Evolutionary conservation across 2,797 vertebrate species (phyloP).

Genomic region (Syngnathus rostellatus): DNA sequence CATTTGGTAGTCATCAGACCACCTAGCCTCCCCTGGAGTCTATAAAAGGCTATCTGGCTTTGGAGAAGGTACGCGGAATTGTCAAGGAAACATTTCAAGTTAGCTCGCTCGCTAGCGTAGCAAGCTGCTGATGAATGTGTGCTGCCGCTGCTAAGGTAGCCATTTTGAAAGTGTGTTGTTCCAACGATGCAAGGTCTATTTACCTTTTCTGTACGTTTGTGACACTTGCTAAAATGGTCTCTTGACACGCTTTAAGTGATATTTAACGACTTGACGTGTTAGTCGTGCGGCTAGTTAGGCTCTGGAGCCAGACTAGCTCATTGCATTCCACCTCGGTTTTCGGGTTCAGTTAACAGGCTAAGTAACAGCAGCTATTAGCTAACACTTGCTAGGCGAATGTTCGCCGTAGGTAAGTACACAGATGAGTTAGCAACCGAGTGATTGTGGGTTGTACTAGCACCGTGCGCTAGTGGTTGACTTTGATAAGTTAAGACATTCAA

Average conservation of each 20-base stretch:
- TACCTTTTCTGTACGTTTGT: slow-evolving; percentile 52
- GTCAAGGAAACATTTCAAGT: slow-evolving; percentile 48
- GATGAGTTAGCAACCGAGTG: slow-evolving; percentile 13
- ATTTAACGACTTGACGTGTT: slow-evolving; percentile 3
- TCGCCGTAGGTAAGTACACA: slow-evolving; percentile 26
- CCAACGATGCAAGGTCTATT: slow-evolving; percentile 65
- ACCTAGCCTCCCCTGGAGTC: neutral
- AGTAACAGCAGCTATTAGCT: slow-evolving; percentile 48
- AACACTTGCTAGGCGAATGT: slow-evolving; percentile 49
- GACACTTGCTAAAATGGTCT: slow-evolving; percentile 30
- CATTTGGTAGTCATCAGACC: slow-evolving; percentile 6
- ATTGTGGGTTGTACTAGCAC: neutral
- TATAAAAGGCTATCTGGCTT: slow-evolving; percentile 3
- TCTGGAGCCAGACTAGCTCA: neutral
- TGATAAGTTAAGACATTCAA: neutral
- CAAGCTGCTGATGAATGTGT: slow-evolving; percentile 64
- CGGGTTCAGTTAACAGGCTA: slow-evolving; percentile 28
- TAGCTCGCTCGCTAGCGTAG: slow-evolving; percentile 60
- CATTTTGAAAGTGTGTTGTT: slow-evolving; percentile 73
- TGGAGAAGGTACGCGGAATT: slow-evolving; percentile 28
- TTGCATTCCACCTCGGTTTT: slow-evolving; percentile 13
- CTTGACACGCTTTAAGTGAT: neutral
- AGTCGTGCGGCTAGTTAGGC: neutral
- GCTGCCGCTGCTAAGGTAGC: slow-evolving; percentile 66
- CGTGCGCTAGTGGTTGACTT: neutral